phyloP scores from a whole-genome alignment of 2,797 vertebrate genomes.

The Odontamblyopus rebecca region DNA sequence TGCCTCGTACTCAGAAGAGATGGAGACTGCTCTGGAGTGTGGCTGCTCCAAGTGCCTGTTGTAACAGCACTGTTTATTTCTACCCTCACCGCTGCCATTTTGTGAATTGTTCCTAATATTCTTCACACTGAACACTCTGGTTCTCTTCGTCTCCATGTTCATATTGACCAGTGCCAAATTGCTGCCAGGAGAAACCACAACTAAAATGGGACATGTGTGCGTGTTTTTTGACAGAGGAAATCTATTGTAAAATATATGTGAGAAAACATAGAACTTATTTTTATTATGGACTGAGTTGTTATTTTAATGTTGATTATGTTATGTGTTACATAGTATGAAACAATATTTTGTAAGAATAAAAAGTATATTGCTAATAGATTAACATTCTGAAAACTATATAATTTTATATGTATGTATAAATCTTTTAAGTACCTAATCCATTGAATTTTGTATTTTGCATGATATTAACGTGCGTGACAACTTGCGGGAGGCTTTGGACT shows the following conservation, averaged over 20 bases:
- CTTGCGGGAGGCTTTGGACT: conserved; percentile 64
- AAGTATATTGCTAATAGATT: conserved; percentile 79
- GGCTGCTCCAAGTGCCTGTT: conserved; percentile 87
- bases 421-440: conserved; percentile 82
- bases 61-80: conserved; percentile 70
- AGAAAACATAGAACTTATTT: conserved; percentile 99
- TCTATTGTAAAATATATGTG: conserved; percentile 99
- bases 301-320: conserved; percentile 82
- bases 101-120: conserved; percentile 57
- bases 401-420: conserved; percentile 82
- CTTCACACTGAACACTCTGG: conserved; percentile 40
- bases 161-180: conserved; percentile 53
- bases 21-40: conserved; percentile 91
- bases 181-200: conserved; percentile 58
- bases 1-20: conserved; percentile 90
- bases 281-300: conserved; percentile 91
- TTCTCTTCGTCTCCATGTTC: conserved; percentile 40
- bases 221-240: conserved; percentile 89
- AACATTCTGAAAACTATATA: conserved; percentile 88
- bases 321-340: conserved; percentile 89
- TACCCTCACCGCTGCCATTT: conserved; percentile 52
- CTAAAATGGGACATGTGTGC: conserved; percentile 58
- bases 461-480: conserved; percentile 70
- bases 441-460: conserved; percentile 77
- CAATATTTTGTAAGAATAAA: conserved; percentile 85